Evolutionary conservation across 2,797 vertebrate genomes (phyloP).

Genomic region (Myotis daubentonii): DNA sequence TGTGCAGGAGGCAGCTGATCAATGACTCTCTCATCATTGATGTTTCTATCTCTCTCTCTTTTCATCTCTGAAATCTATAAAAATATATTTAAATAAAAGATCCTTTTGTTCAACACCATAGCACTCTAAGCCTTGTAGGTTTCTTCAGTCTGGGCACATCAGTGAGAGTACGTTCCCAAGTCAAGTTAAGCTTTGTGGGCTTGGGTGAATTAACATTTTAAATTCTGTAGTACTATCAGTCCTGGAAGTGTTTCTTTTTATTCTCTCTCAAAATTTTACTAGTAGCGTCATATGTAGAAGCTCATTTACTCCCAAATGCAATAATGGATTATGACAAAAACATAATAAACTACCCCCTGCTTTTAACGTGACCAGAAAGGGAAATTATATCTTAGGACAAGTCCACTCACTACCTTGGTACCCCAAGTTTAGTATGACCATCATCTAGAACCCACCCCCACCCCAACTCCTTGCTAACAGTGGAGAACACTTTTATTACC

Average conservation of each 20-base stretch:
- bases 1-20: no score
- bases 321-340: constrained; percentile 30
- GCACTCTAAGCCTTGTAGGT: neutral
- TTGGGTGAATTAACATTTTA: constrained; percentile 1
- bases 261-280: constrained; percentile 34
- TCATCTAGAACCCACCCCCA: neutral
- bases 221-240: neutral
- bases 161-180: neutral
- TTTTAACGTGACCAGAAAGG: neutral
- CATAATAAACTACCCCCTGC: neutral
- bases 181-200: neutral
- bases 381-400: neutral
- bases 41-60: neutral
- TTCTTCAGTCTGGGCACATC: neutral
- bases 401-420: neutral
- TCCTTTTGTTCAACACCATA: neutral
- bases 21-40: neutral
- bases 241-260: neutral
- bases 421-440: neutral
- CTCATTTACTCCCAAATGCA: neutral
- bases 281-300: neutral
- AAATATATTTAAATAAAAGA: neutral
- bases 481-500: neutral
- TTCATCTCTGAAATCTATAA: neutral
- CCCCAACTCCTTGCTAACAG: neutral